Evolutionary conservation across 2,888 invertebrate species (phyloP).

Genomic region (Volucella inanis): DNA sequence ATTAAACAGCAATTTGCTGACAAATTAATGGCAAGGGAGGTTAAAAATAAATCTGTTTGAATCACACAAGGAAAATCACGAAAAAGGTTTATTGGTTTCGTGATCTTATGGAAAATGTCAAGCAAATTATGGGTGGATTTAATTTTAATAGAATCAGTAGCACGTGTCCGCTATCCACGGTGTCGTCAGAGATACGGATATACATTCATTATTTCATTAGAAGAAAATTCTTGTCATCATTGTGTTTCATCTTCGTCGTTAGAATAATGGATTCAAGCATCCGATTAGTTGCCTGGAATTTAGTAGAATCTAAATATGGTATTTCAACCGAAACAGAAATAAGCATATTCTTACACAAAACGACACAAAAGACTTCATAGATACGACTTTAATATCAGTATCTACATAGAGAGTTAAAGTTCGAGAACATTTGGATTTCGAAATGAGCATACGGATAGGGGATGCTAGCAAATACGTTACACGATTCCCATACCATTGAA

Average conservation of each 20-base stretch:
- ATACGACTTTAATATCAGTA: neutral
- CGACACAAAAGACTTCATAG: neutral
- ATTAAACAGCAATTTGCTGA: constrained; percentile 19
- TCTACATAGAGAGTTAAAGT: neutral
- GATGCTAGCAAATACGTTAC: constrained; percentile 6
- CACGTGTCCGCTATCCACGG: neutral
- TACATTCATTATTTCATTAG: neutral
- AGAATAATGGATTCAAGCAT: neutral
- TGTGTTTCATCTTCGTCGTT: neutral
- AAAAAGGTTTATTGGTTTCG: neutral
- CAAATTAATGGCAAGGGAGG: neutral
- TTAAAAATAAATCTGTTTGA: constrained; percentile 42
- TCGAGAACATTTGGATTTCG: constrained; percentile 5
- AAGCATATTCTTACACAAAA: neutral
- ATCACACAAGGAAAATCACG: neutral
- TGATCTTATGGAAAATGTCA: neutral
- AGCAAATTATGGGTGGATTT: neutral
- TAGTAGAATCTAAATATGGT: neutral
- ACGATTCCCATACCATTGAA: constrained; percentile 2
- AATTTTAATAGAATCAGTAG: constrained; percentile 22
- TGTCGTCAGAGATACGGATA: neutral
- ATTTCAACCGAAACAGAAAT: neutral
- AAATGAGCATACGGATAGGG: constrained; percentile 6
- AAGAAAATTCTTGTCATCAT: neutral
- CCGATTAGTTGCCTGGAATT: neutral